Base-by-base conservation (phyloP, 2,797 vertebrate genomes). In the Darevskia nairensis region DNA sequence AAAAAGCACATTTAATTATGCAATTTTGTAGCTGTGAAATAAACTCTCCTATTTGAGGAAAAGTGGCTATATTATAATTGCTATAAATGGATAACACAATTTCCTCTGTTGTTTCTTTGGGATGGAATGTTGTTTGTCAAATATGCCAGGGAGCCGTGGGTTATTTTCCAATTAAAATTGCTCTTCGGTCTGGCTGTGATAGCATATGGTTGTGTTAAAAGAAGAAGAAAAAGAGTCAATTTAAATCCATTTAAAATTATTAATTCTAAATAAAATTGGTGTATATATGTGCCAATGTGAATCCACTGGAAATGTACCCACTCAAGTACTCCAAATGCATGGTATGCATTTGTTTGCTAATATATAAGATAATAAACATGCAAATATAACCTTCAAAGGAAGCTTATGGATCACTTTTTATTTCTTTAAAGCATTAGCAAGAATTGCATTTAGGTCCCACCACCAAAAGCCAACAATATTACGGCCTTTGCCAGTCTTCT, bases 111-210 rank as follows among this genome's bases (percentile, higher is more conserved):
- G 39, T 78, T 83, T 76, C 44, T 55, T 23, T 55, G 32, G 79
- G 21, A 74, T 29, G 39, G 29, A 17, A 44, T n/a, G 82, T 59
- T 84, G n/a, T 64, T 81, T 59, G 66, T 72, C 66, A 71, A 80
- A 86, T 29, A 80, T 21, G 44, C 25, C 32, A 29, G 32, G 80
- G 41, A 68, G 39, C 35, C 35, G 23, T 64, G 41, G 55, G 80
- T 64, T 82, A 23, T 76, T 82, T 87, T 82, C 71, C 55, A 87
- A 81, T 87, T 87, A 87, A 82, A 76, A 46, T 25, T 75, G 69
- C 29, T 87, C 80, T 76, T 76, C 27, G 17, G 25, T 82, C 41
- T 77, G 55, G 29, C 25, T 68, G 46, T 82, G 74, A 68, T 75
- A 82, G 8, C 61, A 77, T 46, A 76, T 81, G 46, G 8, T 88